phyloP scores from a whole-genome alignment of 2,888 invertebrate genomes.

The Polyommatus icarus region DNA sequence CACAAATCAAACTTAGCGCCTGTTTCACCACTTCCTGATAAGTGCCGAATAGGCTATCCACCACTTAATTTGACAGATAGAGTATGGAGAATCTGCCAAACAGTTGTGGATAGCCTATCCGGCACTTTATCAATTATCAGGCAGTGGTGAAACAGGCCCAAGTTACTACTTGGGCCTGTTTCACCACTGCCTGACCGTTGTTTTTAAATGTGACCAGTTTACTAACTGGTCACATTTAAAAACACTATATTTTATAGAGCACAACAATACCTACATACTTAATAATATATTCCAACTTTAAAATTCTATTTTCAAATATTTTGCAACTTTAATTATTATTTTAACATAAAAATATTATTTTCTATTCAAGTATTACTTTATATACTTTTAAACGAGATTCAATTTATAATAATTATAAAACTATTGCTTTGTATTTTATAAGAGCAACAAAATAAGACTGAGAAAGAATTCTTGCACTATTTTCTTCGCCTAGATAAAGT shows the following conservation, averaged over 20 bases:
- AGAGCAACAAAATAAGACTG: conserved; percentile 27
- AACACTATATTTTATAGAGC: not conserved
- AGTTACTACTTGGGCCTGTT: no score
- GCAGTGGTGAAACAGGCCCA: not conserved
- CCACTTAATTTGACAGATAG: no score
- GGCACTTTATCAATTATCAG: no score
- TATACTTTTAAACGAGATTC: not conserved
- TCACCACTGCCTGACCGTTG: no score
- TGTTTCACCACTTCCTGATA: no score
- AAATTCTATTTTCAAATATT: not conserved
- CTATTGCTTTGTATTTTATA: conserved; percentile 18
- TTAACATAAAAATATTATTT: not conserved
- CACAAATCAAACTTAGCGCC: no score
- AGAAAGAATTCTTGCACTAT: conserved; percentile 28
- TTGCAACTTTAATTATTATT: not conserved
- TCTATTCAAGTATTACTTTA: not conserved
- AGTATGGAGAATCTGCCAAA: no score
- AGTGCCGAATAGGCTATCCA: no score
- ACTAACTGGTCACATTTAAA: not conserved
- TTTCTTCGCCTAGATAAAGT: conserved; percentile 11
- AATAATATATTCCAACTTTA: not conserved
- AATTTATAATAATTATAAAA: conserved; percentile 23
- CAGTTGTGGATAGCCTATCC: no score
- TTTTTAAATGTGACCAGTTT: no score
- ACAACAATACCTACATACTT: not conserved